Percentiles rank a stretch among this genome's conserved stretches.
Evolutionary conservation across 2,888 invertebrate genomes (phyloP).

Genomic region (Drosophila neoperkinsi): DNA sequence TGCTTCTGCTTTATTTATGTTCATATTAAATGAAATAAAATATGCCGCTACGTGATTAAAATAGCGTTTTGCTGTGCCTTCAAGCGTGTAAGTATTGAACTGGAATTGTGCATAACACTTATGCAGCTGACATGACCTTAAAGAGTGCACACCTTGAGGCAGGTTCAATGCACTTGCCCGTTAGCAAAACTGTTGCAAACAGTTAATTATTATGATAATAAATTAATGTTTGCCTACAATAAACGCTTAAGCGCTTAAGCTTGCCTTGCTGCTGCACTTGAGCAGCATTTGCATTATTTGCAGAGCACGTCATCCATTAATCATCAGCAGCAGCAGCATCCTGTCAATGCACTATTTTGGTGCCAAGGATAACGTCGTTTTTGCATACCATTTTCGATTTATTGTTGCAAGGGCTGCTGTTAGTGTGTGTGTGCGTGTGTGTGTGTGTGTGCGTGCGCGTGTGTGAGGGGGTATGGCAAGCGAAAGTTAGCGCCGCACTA

Average conservation of each 20-base stretch:
- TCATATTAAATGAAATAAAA: slow-evolving; percentile 6
- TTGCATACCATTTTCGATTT: slow-evolving; percentile 64
- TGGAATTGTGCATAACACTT: slow-evolving; percentile 16
- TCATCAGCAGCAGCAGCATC: slow-evolving; percentile 9
- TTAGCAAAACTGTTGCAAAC: slow-evolving; percentile 10
- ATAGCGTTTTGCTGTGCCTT: slow-evolving; percentile 7
- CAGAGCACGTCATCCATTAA: slow-evolving; percentile 15
- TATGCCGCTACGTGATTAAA: slow-evolving; percentile 3
- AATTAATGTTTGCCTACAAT: background rate
- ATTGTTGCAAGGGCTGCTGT: slow-evolving; percentile 16
- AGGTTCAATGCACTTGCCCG: slow-evolving; percentile 46
- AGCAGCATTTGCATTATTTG: background rate
- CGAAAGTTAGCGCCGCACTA: slow-evolving; percentile 59
- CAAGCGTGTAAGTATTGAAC: slow-evolving; percentile 43
- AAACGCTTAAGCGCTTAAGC: slow-evolving; percentile 34
- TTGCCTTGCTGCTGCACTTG: slow-evolving; percentile 3
- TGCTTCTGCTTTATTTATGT: background rate
- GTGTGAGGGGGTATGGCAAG: slow-evolving; percentile 24
- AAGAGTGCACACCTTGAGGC: slow-evolving; percentile 31
- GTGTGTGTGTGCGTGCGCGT: background rate
- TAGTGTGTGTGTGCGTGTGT: background rate
- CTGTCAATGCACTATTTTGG: slow-evolving; percentile 65
- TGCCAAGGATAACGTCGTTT: slow-evolving; percentile 67
- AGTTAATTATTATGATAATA: background rate
- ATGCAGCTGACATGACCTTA: slow-evolving; percentile 13